Percentiles rank a stretch among this genome's conserved stretches.
phyloP scores from a whole-genome alignment of 2,113 vertebrate genomes.

The Thalassoma bifasciatum region DNA sequence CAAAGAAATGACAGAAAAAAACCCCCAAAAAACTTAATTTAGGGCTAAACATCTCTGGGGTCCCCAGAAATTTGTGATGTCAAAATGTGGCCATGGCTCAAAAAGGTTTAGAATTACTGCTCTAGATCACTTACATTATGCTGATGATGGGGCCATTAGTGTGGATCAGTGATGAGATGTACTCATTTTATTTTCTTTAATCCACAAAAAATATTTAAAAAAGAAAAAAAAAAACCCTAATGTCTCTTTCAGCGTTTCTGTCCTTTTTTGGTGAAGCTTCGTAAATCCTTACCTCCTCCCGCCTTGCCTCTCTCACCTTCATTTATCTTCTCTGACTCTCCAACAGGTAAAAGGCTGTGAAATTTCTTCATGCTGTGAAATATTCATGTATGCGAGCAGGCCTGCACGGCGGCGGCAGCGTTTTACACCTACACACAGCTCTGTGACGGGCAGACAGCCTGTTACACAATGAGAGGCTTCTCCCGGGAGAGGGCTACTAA shows the following conservation, averaged over 20 bases:
- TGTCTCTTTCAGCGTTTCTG: background rate
- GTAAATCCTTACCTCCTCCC: background rate
- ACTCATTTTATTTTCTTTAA: too few species aligned
- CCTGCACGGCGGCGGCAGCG: constrained; percentile 4
- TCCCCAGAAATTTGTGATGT: too few species aligned
- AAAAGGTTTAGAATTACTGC: too few species aligned
- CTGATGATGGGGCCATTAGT: too few species aligned
- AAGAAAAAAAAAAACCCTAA: too few species aligned
- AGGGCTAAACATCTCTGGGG: too few species aligned
- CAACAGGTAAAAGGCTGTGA: constrained; percentile 44
- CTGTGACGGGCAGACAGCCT: constrained; percentile 73
- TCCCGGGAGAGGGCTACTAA: constrained; percentile 65
- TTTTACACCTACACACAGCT: constrained; percentile 75
- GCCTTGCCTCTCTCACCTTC: constrained; percentile 6
- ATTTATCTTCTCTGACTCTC: constrained; percentile 50
- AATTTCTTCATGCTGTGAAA: constrained; percentile 70
- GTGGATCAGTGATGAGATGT: too few species aligned
- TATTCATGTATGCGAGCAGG: constrained; percentile 74
- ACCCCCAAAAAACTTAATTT: too few species aligned
- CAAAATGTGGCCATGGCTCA: too few species aligned
- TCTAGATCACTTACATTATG: too few species aligned
- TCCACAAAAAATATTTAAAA: too few species aligned
- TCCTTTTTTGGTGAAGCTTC: background rate
- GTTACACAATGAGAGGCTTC: constrained; percentile 76
- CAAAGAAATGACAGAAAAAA: too few species aligned